phyloP scores from a whole-genome alignment of 1,140 invertebrate genomes.

The Trachymyrmex cornetzi region DNA sequence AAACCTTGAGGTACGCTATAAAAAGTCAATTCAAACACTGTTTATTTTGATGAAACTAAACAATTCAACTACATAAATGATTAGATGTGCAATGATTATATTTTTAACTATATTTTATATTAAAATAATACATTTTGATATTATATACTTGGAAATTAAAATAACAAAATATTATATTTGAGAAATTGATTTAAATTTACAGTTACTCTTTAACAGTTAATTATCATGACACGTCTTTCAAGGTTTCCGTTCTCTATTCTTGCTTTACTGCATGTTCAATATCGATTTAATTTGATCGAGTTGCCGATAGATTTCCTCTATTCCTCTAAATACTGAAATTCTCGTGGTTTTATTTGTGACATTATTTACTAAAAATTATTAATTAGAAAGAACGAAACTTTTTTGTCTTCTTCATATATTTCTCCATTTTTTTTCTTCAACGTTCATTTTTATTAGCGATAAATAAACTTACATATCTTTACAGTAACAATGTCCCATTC shows the following conservation, averaged over 20 bases:
- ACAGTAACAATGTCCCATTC: conserved; percentile 86
- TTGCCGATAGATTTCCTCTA: not conserved
- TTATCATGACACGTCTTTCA: not conserved
- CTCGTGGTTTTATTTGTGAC: not conserved
- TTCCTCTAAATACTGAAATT: not conserved
- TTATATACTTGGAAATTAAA: too few relatives aligned
- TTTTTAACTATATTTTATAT: too few relatives aligned
- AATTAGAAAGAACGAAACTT: not conserved
- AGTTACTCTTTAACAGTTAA: too few relatives aligned
- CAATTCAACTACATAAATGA: too few relatives aligned
- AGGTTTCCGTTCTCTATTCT: not conserved
- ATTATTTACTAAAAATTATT: not conserved
- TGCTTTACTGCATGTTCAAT: not conserved
- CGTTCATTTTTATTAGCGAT: conserved; percentile 86
- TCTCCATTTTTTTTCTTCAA: conserved; percentile 78
- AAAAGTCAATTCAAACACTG: too few relatives aligned
- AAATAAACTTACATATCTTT: conserved; percentile 87
- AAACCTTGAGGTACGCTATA: too few relatives aligned
- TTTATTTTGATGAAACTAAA: too few relatives aligned
- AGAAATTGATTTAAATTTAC: too few relatives aligned
- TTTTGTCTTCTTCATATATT: not conserved
- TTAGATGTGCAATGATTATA: too few relatives aligned
- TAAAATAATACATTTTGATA: too few relatives aligned
- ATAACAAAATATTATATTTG: too few relatives aligned
- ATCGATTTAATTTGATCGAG: not conserved